Evolutionary conservation across 2,113 vertebrate genomes (phyloP), one percentile per base, ranked within the genome.

Genomic region (Heterotis niloticus): DNA sequence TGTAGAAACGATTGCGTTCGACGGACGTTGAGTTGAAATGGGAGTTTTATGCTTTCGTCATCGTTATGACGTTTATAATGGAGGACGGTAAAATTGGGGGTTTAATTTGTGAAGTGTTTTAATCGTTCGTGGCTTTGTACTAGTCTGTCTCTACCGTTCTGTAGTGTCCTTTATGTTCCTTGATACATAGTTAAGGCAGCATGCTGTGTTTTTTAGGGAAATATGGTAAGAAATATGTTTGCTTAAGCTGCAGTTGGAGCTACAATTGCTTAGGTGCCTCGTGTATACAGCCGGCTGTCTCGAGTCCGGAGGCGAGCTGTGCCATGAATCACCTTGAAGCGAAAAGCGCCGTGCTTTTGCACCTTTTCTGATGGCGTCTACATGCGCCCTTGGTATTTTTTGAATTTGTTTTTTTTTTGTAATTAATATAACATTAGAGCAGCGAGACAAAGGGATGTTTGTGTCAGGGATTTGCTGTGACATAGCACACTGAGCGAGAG

Each of bases 11-110:
- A 75, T 57, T 64, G 20, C 23, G 11, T 34, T 52, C 59, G 54
- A 60, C 72, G 59, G 14, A 54, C 23, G 57, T 74, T 59, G 56
- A 75, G 56, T 59, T 59, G 56, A 57, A 59, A 75, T 57, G 59
- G 34, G 74, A 64, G 28, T 51, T 62, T 34, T 62, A 20, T 14
- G 4, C 4, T 14, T 62, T 60, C 57, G 62, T 20, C 10, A n/a
- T 62, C 59, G n/a, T n/a, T 18, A 56, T 62, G 5, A 62, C 20
- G 60, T 62, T 44, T 62, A 4, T 62, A 59, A 17, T n/a, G 57
- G 57, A 59, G 10, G 20, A 4, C 62, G 17, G 9, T 75, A 23
- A 75, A 34, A 26, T 64, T 74, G 10, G 13, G 26, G 14, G 54
- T 26, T 56, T 75, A 62, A 34, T 74, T 54, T 17, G 34, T 75